phyloP scores from a whole-genome alignment of 2,797 vertebrate genomes.

The Distichodus sexfasciatus region DNA sequence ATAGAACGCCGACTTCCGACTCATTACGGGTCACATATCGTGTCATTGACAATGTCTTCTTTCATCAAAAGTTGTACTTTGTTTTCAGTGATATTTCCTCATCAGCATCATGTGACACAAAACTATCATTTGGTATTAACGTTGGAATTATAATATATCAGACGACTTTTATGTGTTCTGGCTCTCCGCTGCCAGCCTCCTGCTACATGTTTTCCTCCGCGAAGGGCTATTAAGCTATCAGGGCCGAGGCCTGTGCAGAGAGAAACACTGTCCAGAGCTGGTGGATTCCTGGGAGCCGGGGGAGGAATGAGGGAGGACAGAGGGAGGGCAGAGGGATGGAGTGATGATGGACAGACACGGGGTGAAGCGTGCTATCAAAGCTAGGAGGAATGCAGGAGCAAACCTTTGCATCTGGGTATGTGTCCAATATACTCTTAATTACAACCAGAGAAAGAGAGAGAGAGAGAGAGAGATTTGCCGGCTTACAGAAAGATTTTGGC shows the following conservation, averaged over 20 bases:
- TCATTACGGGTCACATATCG: too few species aligned
- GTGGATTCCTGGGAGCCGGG: constrained; percentile 75
- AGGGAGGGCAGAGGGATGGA: constrained; percentile 48
- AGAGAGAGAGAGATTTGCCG: constrained; percentile 9
- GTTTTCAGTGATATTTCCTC: too few species aligned
- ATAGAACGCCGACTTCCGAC: too few species aligned
- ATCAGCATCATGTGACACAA: too few species aligned
- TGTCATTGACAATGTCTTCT: too few species aligned
- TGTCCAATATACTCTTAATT: constrained; percentile 48
- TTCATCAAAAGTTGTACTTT: too few species aligned
- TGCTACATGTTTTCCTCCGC: constrained; percentile 57
- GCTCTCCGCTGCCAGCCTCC: constrained; percentile 43
- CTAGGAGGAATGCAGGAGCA: constrained; percentile 72
- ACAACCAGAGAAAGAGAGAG: constrained; percentile 44
- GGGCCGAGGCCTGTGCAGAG: constrained; percentile 72
- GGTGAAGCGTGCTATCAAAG: constrained; percentile 71
- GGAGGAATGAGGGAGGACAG: constrained; percentile 66
- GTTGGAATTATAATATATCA: constrained; percentile 51
- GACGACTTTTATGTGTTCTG: constrained; percentile 44
- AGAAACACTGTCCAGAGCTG: constrained; percentile 81
- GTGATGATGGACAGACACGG: constrained; percentile 80
- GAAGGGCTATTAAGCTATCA: constrained; percentile 78
- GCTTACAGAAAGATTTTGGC: background rate
- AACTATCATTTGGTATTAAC: too few species aligned
- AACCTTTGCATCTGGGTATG: constrained; percentile 61